A percentile compares a stretch with the other conserved stretches of the same genome.
These are phyloP conservation scores for Oedothorax gibbosus DNA, from an alignment of 1,140 invertebrate genomes.

Conservation along the genomic window DNA sequence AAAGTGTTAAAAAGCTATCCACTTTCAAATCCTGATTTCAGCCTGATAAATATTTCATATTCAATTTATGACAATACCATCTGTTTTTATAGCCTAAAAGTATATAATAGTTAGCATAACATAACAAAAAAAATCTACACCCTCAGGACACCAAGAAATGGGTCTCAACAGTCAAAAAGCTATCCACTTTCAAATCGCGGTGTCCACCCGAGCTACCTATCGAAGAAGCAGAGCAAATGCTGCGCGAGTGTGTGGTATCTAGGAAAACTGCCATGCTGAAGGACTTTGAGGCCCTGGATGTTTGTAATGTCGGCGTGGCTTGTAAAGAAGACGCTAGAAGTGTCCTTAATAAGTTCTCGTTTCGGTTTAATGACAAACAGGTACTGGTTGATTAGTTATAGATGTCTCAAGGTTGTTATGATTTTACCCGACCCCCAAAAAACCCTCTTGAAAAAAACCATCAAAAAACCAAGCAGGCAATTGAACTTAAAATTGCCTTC, in stretches of 20 bases:
- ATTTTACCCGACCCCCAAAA: too few species aligned
- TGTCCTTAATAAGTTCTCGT: slow-evolving; percentile 38
- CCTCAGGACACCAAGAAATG: slow-evolving; percentile 41
- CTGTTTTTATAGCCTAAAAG: too few species aligned
- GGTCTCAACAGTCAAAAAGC: slow-evolving; percentile 37
- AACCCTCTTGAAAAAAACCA: too few species aligned
- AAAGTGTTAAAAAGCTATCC: too few species aligned
- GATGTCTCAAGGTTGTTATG: too few species aligned
- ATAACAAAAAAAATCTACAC: neutral
- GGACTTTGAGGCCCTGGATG: slow-evolving; percentile 47
- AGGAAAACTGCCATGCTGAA: slow-evolving; percentile 41
- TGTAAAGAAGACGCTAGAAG: slow-evolving; percentile 45
- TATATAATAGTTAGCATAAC: too few species aligned
- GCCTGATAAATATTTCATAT: too few species aligned
- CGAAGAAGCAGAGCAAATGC: slow-evolving; percentile 40
- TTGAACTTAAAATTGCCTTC: too few species aligned
- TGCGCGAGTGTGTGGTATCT: slow-evolving; percentile 27
- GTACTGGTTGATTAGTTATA: slow-evolving; percentile 4
- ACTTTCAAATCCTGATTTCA: too few species aligned
- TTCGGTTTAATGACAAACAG: slow-evolving; percentile 48
- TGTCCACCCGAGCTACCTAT: slow-evolving; percentile 35
- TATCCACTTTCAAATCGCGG: slow-evolving; percentile 36
- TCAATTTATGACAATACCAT: too few species aligned
- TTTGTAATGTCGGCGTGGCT: slow-evolving; percentile 49
- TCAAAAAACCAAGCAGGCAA: too few species aligned